Percentiles rank a stretch among this genome's conserved stretches.
These are phyloP conservation scores for Saimiri boliviensis DNA, from an alignment of 2,113 vertebrate species.

Conservation along the genomic window DNA sequence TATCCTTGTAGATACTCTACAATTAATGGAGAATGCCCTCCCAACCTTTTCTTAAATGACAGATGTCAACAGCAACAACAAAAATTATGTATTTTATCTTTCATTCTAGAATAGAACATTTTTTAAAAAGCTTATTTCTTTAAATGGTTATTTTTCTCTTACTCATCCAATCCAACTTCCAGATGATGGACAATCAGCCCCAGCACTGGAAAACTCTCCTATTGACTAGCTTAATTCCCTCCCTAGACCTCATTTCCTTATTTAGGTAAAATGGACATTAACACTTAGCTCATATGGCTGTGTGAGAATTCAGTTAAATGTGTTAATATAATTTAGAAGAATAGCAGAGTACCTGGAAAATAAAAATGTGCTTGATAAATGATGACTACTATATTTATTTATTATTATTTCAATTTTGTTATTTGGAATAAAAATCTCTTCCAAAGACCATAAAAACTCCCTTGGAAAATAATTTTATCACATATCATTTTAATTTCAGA, in stretches of 20 bases:
- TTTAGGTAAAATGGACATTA: neutral
- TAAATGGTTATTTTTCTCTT: neutral
- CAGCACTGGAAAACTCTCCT: neutral
- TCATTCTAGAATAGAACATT: neutral
- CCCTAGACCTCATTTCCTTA: neutral
- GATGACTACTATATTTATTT: neutral
- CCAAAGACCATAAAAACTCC: neutral
- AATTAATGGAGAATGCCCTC: neutral
- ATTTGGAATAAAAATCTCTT: neutral
- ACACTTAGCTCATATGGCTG: neutral
- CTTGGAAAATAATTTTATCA: neutral
- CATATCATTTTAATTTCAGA: neutral
- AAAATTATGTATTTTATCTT: neutral
- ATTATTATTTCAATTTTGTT: neutral
- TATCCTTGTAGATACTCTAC: neutral
- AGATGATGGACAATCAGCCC: neutral
- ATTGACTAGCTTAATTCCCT: neutral
- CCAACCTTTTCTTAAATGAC: neutral
- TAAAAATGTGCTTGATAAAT: neutral
- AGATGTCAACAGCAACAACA: neutral
- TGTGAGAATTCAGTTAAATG: conserved; percentile 36
- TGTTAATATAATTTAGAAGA: conserved; percentile 30
- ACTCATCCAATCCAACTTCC: accelerated
- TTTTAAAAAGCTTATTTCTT: neutral
- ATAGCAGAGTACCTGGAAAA: neutral